Evolutionary conservation across 2,888 invertebrate species (phyloP), one percentile per base, ranked within the genome.

Genomic region (Eugnorisma glareosa): DNA sequence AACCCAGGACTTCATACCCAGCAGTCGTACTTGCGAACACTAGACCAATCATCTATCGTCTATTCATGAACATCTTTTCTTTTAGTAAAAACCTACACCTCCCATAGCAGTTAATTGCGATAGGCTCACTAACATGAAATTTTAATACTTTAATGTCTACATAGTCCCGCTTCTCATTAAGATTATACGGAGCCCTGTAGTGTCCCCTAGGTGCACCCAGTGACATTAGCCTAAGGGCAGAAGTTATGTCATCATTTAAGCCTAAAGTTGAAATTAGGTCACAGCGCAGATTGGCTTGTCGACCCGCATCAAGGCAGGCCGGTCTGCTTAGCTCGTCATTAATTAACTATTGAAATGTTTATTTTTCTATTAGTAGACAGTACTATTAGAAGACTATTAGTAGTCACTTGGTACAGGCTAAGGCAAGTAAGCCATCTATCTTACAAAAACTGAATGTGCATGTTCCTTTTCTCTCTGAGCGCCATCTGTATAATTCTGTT

Each of bases 201-300:
- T 51, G 77, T 83, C 82, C 70, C 81, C 57, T n/a, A 68, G 67
- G 81, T 77, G 67, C 80, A 83, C 79, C 61, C 37, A 51, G 37
- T 35, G 67, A 63, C 64, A 82, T 82, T 81, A 82, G 83, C 69
- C 66, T 69, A 66, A 82, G 83, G 81, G 81, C 67, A 78, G 67
- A 83, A 82, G 79, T 83, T 79, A 63, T 74, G 83, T 51, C 82
- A 63, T 83, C 61, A 79, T 82, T 79, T 79, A 63, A 79, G 70
- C 74, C 74, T 83, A 79, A 82, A 83, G 74, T 82, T 71, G 74
- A 74, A 82, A 82, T 82, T 82, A 83, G 82, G 82, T 83, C 83
- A 71, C 70, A 83, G 51, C 57, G 61, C 57, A 79, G 79, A 83
- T 83, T 79, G 79, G 83, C 83, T 73, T 73, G 78, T 82, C 78